Base-by-base conservation (phyloP, 2,888 invertebrate genomes). In the Abrostola tripartita region DNA sequence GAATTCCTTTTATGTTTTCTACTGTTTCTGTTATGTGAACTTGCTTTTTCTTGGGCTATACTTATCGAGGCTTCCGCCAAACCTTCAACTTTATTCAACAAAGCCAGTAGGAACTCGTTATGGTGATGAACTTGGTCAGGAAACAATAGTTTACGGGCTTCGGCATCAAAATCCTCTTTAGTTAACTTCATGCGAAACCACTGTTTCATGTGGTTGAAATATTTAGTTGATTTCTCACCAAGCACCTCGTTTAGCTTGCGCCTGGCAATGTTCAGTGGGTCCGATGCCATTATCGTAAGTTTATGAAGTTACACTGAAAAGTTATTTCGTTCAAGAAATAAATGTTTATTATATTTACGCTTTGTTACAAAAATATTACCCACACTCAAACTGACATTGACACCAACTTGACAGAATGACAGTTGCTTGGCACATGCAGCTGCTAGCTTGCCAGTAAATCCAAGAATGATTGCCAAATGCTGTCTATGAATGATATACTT, bases 141-240 rank as follows among this genome's bases (percentile, higher is more conserved):
- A 8, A 95, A 95, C 69, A 98, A 90, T 12, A 98, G 90, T 85
- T 96, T 96, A 44, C 98, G 95, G 6, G 97, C 97, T 90, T 97
- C 97, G 11, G 92, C 88, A 82, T 98, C 98, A 86, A 98, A 98
- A 81, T 98, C 97, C 85, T 98, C 97, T 86, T 97, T 98, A 0
- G 97, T 96, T 67, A 97, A 95, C 90, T 97, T 95, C 86, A 95
- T 95, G 58, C 96, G 95, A 81, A 97, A 97, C 97, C 97, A 97
- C 57, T 96, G 95, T 76, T 97, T 97, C 95, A 97, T 96, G 75
- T 97, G 95, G 54, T 95, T 95, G 78, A 97, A 96, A 87, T 98
- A 98, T 87, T 96, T 95, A 65, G 96, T 95, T 4, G 96, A 93
- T 87, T 96, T 96, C 55, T 97, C 97, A 8, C 96, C 96, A 7